Evolutionary conservation across 2,888 invertebrate species (phyloP), one percentile per base, ranked within the genome.

Genomic region (Furcula furcula): DNA sequence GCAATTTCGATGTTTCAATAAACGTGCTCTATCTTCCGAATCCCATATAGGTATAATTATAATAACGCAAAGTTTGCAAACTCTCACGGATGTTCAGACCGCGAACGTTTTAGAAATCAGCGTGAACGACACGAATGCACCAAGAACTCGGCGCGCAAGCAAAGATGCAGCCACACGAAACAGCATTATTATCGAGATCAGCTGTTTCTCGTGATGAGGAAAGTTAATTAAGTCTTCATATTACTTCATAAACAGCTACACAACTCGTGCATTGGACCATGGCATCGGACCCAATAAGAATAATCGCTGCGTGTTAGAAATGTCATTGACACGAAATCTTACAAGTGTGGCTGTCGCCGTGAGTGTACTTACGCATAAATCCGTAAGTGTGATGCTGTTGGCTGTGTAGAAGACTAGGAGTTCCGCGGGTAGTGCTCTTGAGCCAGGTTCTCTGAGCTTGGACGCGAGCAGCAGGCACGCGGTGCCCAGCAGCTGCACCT

Each of bases 381-480:
- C 95, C 40, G 94, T 90, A 60, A 94, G 90, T 38, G 93, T 93
- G 88, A 98, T 94, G 88, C 97, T 97, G 85, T 97, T 94, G 75
- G 97, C 98, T 36, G 98, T 98, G 90, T 97, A 98, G 86, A 94
- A 94, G 66, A 97, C 95, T 62, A 98, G 92, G 38, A 94, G 91
- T 50, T 95, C 94, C 1, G 94, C 94, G 11, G 94, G 91, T 42
- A 95, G 84, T 9, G 97, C 96, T 45, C 92, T 90, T 31, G 91
- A 87, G 49, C 90, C 90, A 4, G 97, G 94, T 77, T 98, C 97
- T 51, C 97, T 92, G 49, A 98, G 89, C 87, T 99, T 99, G 36
- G 97, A 97, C 18, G 98, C 97, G 57, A 99, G 90, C 64, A 98
- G 91, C 63, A 98, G 91, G 78, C 98, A 98, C 22, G 96, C 95